Evolutionary conservation across 1,140 invertebrate species (phyloP), one percentile per base, ranked within the genome.

Genomic region (Drosophila gunungcola): DNA sequence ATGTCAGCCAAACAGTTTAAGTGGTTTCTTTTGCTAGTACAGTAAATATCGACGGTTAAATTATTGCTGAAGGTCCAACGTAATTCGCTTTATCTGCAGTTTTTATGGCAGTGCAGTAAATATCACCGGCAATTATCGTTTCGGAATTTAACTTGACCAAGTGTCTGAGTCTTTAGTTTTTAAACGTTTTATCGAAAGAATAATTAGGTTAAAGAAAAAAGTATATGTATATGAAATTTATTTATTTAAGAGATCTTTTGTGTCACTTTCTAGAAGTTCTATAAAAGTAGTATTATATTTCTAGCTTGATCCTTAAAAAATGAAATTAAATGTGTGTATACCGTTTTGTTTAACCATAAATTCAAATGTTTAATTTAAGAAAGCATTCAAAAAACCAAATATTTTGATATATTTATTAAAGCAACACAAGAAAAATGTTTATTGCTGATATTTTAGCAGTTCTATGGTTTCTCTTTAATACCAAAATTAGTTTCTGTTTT

Each of bases 1-100:
- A 67, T 67, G 64, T 67, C 64, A 67, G 36, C 16, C 61, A 46
- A 41, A 56, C 42, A 41, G 36, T 56, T 70, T 16, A 72, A 72
- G 54, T 39, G 54, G 21, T 43, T 72, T 39, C 21, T 38, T 51
- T 51, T 52, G 49, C 29, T 36, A 52, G 32, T 52, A 52, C 49
- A 52, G 49, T 21, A 36, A 52, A 52, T 52, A 52, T 36, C 32
- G 32, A 11, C 29, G 32, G 6, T 36, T 52, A 52, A 52, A 36
- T 36, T 52, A 36, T 52, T 52, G 49, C 49, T 52, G 49, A 52
- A 52, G 49, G 49, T 52, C 49, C 49, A 16, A 16, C 32, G 49
- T 36, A 52, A 52, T 52, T 52, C 29, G 32, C 49, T 36, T 52
- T 21, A 52, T 52, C 49, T 52, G 49, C 49, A 52, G 13, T 52